These are phyloP conservation scores for Bambusicola thoracicus DNA, from an alignment of 2,113 vertebrate genomes.

Conservation along the genomic window DNA sequence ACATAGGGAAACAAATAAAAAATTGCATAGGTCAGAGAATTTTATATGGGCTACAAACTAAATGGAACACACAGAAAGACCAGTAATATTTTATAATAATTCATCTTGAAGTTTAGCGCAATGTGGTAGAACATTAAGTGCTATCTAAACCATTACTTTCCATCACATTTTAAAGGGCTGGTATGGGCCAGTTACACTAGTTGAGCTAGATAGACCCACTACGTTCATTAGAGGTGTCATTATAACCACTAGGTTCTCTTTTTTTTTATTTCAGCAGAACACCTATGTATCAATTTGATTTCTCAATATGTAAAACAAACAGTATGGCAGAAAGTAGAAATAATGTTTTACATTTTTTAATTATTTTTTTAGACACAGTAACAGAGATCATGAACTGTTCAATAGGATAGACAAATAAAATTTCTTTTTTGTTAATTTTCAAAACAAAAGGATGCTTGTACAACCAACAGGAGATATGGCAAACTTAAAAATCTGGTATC, in stretches of 20 bases:
- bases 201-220: background rate
- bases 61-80: background rate
- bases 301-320: background rate
- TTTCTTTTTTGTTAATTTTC: fast-evolving
- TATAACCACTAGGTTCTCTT: fast-evolving
- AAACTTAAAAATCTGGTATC: background rate
- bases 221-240: background rate
- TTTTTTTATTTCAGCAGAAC: background rate
- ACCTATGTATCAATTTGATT: background rate
- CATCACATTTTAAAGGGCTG: background rate
- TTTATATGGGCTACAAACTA: background rate
- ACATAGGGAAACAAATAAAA: background rate
- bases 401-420: background rate
- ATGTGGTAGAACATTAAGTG: background rate
- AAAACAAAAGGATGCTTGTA: background rate
- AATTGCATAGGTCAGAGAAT: background rate
- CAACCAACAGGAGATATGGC: background rate
- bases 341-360: background rate
- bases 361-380: background rate
- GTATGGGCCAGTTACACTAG: background rate
- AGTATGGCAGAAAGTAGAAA: background rate
- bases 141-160: background rate
- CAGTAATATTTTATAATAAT: background rate
- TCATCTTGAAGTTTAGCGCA: background rate
- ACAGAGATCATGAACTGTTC: background rate